A percentile compares a stretch with the other conserved stretches of the same genome.
Conservation (phyloP, 2,797 vertebrate genomes). For the Synaphobranchus kaupii region DNA sequence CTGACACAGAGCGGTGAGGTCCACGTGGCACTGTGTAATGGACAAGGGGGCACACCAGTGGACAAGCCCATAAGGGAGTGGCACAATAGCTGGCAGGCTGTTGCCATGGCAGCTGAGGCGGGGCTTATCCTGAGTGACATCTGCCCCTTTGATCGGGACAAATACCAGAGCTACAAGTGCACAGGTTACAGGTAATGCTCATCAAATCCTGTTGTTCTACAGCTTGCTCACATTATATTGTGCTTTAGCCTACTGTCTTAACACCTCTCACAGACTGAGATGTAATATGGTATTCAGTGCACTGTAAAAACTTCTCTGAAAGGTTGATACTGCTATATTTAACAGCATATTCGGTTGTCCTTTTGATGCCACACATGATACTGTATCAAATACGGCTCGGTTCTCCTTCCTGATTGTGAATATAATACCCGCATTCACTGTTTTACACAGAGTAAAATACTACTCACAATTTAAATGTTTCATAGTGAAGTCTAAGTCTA, state of each 20-base stretch:
- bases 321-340: too few species aligned
- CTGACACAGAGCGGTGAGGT: slow-evolving; percentile 82
- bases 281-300: background rate
- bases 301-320: too few species aligned
- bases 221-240: background rate
- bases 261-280: background rate
- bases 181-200: slow-evolving; percentile 91
- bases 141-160: slow-evolving; percentile 73
- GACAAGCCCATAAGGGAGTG: slow-evolving; percentile 88
- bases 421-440: too few species aligned
- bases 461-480: too few species aligned
- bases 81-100: slow-evolving; percentile 97
- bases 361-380: too few species aligned
- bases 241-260: background rate
- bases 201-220: background rate
- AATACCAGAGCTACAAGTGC: slow-evolving; percentile 80
- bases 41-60: slow-evolving; percentile 91
- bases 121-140: slow-evolving; percentile 81
- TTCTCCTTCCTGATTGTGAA: too few species aligned
- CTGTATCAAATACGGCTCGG: too few species aligned
- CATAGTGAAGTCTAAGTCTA: too few species aligned
- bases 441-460: too few species aligned
- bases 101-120: slow-evolving; percentile 86
- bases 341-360: too few species aligned
- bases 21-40: slow-evolving; percentile 87